Evolutionary conservation across 2,113 vertebrate species (phyloP).

Genomic region (Tor tambroides): DNA sequence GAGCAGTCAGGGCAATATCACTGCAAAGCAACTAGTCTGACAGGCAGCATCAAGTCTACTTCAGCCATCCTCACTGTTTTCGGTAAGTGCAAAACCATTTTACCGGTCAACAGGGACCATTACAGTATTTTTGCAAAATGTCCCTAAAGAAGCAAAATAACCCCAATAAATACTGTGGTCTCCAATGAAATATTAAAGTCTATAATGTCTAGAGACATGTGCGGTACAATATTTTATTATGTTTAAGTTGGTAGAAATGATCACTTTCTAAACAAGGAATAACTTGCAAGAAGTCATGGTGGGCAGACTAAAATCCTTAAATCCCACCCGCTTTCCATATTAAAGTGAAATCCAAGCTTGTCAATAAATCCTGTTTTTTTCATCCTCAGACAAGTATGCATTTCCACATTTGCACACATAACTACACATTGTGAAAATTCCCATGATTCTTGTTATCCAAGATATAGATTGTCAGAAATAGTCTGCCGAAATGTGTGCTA

Average conservation of each 20-base stretch:
- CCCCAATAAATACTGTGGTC: slow-evolving; percentile 10
- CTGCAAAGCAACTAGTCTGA: slow-evolving; percentile 87
- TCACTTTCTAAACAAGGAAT: slow-evolving; percentile 54
- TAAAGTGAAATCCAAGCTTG: slow-evolving; percentile 62
- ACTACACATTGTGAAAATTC: slow-evolving; percentile 51
- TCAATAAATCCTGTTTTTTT: slow-evolving; percentile 61
- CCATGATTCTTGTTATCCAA: slow-evolving; percentile 65
- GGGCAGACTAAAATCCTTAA: slow-evolving; percentile 57
- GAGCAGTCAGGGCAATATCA: slow-evolving; percentile 85
- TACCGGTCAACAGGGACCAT: neutral
- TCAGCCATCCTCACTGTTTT: slow-evolving; percentile 81
- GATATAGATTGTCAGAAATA: slow-evolving; percentile 55
- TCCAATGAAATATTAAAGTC: slow-evolving; percentile 49
- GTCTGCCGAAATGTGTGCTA: slow-evolving; percentile 59
- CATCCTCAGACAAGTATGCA: slow-evolving; percentile 58
- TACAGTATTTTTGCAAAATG: slow-evolving; percentile 25
- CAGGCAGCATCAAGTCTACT: slow-evolving; percentile 83
- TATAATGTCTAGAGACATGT: slow-evolving; percentile 9
- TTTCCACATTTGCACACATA: slow-evolving; percentile 60
- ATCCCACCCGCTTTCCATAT: slow-evolving; percentile 45
- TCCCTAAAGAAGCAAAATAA: slow-evolving; percentile 51
- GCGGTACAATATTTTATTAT: slow-evolving; percentile 59
- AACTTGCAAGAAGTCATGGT: slow-evolving; percentile 56
- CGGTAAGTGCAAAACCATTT: slow-evolving; percentile 73
- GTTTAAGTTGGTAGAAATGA: slow-evolving; percentile 67